phyloP scores from a whole-genome alignment of 2,113 vertebrate species.

The Corvus cornix region DNA sequence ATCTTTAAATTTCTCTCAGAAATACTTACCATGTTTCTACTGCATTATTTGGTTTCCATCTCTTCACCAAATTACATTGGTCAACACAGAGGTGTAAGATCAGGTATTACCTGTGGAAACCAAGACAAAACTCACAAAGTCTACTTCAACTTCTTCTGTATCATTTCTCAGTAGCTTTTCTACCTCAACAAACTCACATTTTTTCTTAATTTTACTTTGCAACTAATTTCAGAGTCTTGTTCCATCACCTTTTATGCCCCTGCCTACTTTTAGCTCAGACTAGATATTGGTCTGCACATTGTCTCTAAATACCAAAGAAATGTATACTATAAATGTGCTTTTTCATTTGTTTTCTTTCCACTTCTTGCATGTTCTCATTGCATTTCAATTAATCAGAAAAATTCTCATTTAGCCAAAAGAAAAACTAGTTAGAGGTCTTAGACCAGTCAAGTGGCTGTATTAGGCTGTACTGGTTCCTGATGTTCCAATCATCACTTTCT shows the following conservation, averaged over 20 bases:
- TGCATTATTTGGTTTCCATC: not conserved
- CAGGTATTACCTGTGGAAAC: not conserved
- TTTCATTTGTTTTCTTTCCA: not conserved
- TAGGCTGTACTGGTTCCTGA: not conserved
- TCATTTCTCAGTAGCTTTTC: not conserved
- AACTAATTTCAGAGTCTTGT: not conserved
- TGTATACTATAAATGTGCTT: not conserved
- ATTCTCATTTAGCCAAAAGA: not conserved
- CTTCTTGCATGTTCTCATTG: not conserved
- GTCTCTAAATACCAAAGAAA: not conserved
- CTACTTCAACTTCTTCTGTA: not conserved
- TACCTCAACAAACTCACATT: not conserved
- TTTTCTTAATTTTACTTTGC: not conserved
- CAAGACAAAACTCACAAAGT: not conserved
- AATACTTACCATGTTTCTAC: not conserved
- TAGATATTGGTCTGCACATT: not conserved
- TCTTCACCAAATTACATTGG: not conserved
- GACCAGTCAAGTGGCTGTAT: not conserved
- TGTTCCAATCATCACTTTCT: not conserved
- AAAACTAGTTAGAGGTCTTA: not conserved
- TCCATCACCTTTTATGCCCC: not conserved
- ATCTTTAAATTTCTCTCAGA: not conserved
- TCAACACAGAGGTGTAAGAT: not conserved
- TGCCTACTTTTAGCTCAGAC: not conserved
- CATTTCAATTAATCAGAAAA: not conserved